Evolutionary conservation across 2,113 vertebrate species (phyloP).

Genomic region (Falco punctatus): DNA sequence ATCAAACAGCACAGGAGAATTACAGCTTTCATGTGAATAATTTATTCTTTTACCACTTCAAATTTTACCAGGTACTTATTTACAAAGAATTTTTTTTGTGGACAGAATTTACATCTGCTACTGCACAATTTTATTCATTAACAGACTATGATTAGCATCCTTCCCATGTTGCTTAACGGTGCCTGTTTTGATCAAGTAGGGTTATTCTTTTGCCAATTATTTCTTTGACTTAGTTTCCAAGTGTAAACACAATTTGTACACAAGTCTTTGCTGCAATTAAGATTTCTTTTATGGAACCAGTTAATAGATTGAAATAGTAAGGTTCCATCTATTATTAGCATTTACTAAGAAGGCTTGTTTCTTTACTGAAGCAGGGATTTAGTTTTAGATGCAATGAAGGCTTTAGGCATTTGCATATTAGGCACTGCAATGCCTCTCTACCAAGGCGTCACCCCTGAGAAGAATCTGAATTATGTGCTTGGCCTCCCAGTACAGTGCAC

Average conservation of each 20-base stretch:
- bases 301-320: not conserved
- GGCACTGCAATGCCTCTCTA: not conserved
- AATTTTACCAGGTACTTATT: conserved; percentile 41
- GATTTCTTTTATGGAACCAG: not conserved
- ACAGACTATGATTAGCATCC: not conserved
- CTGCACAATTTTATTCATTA: conserved; percentile 1
- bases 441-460: not conserved
- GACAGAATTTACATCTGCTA: conserved; percentile 33
- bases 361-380: not conserved
- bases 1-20: conserved; percentile 49
- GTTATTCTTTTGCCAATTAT: conserved; percentile 21
- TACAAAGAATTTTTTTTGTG: conserved; percentile 20
- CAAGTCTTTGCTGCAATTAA: not conserved
- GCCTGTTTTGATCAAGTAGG: not conserved
- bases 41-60: conserved; percentile 57
- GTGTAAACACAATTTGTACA: conserved; percentile 6
- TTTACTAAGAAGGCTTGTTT: not conserved
- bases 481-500: not conserved
- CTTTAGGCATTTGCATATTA: not conserved
- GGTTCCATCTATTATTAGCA: not conserved
- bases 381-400: not conserved
- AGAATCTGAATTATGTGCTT: not conserved
- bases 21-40: conserved; percentile 34
- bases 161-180: not conserved
- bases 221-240: conserved; percentile 16